phyloP scores from a whole-genome alignment of 2,888 invertebrate species.

The Furcula furcula region DNA sequence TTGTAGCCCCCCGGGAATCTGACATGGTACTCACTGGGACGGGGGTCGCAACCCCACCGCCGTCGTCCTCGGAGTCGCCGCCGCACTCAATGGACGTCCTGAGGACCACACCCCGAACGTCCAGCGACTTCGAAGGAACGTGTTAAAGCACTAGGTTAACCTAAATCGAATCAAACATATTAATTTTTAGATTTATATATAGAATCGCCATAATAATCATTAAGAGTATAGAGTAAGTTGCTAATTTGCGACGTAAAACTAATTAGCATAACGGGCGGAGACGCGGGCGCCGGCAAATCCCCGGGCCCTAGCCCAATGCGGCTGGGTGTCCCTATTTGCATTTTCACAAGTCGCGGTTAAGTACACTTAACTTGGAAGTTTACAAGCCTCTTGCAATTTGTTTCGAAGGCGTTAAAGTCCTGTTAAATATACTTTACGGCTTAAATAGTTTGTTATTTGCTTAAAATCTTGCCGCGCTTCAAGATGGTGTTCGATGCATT shows the following conservation, averaged over 20 bases:
- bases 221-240: constrained; percentile 1
- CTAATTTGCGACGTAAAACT: constrained; percentile 9
- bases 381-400: constrained; percentile 54
- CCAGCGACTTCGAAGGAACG: too few relatives aligned
- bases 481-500: not conserved
- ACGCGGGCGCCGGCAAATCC: constrained; percentile 34
- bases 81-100: too few relatives aligned
- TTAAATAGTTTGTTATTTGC: constrained; percentile 9
- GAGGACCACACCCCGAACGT: too few relatives aligned
- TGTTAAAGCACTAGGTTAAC: too few relatives aligned
- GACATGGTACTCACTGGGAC: too few relatives aligned
- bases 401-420: constrained; percentile 39
- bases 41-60: too few relatives aligned
- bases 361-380: constrained; percentile 61
- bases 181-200: too few relatives aligned
- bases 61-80: too few relatives aligned
- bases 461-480: not conserved
- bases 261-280: constrained; percentile 34
- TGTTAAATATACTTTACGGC: constrained; percentile 24
- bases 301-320: constrained; percentile 19
- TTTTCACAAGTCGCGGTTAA: constrained; percentile 60
- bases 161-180: too few relatives aligned
- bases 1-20: too few relatives aligned
- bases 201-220: not conserved
- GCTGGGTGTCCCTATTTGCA: constrained; percentile 49